phyloP scores from a whole-genome alignment of 2,113 vertebrate genomes.

The Neotoma lepida region DNA sequence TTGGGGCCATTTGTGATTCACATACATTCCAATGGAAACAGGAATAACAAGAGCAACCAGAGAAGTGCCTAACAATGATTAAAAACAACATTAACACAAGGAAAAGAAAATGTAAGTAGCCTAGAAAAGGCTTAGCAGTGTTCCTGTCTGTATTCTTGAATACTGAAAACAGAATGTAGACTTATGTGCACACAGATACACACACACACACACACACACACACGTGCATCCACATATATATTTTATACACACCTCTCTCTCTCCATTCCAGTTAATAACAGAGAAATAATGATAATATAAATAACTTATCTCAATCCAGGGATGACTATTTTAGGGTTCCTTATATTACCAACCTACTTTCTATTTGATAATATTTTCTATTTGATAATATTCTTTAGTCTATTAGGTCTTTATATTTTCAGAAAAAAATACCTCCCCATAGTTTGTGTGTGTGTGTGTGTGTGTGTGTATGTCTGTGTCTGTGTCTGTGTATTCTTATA shows the following conservation, averaged over 20 bases:
- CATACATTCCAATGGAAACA: conserved; percentile 88
- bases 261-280: background rate
- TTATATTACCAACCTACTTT: background rate
- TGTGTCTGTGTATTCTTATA: background rate
- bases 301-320: background rate
- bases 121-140: background rate
- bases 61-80: conserved; percentile 88
- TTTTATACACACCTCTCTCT: too few species aligned
- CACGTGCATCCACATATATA: background rate
- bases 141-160: background rate
- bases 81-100: background rate
- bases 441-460: background rate
- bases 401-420: background rate
- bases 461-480: background rate
- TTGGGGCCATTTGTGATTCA: conserved; percentile 91
- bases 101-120: background rate
- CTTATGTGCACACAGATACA: background rate
- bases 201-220: background rate
- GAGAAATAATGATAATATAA: background rate
- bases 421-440: background rate
- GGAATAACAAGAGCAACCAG: conserved; percentile 92
- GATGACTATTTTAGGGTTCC: background rate
- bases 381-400: conserved; percentile 16
- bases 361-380: background rate
- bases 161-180: background rate